Base-by-base conservation (phyloP, 1,140 invertebrate species). In the Rhagoletis zephyria region DNA sequence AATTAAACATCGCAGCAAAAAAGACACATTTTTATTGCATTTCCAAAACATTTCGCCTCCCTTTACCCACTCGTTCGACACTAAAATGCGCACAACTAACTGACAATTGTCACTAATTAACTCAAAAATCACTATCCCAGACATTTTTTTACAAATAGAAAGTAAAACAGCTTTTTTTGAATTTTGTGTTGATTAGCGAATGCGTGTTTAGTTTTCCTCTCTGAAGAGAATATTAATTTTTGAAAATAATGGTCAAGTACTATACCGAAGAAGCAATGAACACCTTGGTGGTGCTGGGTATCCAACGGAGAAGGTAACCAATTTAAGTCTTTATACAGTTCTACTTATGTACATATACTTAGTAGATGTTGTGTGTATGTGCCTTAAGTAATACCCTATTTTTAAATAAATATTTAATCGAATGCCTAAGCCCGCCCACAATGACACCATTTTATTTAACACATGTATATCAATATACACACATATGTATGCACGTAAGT, bases 171-270 rank as follows among this genome's bases (percentile, higher is more conserved):
- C 19, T n/a, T 30, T 85, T 85, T 85, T 85, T 85, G 85, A 61
- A 85, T 63, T 60, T 87, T 87, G 74, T 51, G 45, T 60, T 81
- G 61, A 63, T 87, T 87, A 48, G 74, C 7, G 87, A 87, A 85
- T 87, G 87, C 70, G 70, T 81, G 56, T 87, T 87, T 85, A 85
- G 56, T 87, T 87, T 81, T 40, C 45, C 48, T 81, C 74, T 81
- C 74, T 19, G 19, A 81, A 51, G 74, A 19, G 48, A 81, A 56
- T 81, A 81, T 81, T 81, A n/a, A 19, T 81, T 86, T 87, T 87
- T 87, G 40, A 48, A 65, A 51, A 48, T 10, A 64, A 64, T 45
- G 67, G 61, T 64, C 85, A 87, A 87, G 63, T 48, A 14, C 40
- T 45, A 65, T 16, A 14, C 63, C 48, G 30, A 87, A 63, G 86